Base-by-base conservation (phyloP, 2,797 vertebrate species). In the Tenualosa thibaudeaui region DNA sequence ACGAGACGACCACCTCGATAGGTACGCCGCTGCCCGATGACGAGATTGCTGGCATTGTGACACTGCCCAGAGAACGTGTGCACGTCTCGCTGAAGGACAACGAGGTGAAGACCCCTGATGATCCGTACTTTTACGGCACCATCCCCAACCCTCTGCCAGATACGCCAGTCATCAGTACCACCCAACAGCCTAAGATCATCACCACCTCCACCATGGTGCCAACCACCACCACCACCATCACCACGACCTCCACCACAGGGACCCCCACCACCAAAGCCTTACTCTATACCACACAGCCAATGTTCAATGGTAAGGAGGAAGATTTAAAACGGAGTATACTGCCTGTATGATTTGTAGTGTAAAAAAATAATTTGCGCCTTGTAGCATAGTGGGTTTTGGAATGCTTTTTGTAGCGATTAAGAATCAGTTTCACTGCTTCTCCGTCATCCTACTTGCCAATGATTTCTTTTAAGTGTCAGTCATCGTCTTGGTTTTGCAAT, bases 281-380 rank as follows among this genome's bases (percentile, higher is more conserved):
- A 90, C 94, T 93, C 91, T 96, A 97, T 91, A 98, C 97, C 85
- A 99, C 98, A 88, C 97, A 97, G 86, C 96, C 97, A 13, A 91
- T 97, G 88, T 97, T 96, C 92, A 98, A 96, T 87, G 97, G 98
- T 99, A 96, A 96, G 96, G 94, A 86, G 94, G 87, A 86, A 86
- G 88, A 93, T 9, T 26, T 2, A 31, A 17, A 68, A 24, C 24
- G 4, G 17, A 58, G 15, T 37, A 15, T 81, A 13, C 71, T 81
- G 50, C 31, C 40, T 19, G 49, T 49, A 43, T 43, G 24, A 24
- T 37, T 3, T 19, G n/a, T 62, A 24, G 43, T 60, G 3, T 3
- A 46, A 46, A 31, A 2, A 49, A 68, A 83, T 15, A 37, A 37
- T 78, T 78, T 78, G 26, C 17, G 7, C 0, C 37, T 43, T 43